Evolutionary conservation across 2,113 vertebrate genomes (phyloP).

Genomic region (Bufo gargarizans): DNA sequence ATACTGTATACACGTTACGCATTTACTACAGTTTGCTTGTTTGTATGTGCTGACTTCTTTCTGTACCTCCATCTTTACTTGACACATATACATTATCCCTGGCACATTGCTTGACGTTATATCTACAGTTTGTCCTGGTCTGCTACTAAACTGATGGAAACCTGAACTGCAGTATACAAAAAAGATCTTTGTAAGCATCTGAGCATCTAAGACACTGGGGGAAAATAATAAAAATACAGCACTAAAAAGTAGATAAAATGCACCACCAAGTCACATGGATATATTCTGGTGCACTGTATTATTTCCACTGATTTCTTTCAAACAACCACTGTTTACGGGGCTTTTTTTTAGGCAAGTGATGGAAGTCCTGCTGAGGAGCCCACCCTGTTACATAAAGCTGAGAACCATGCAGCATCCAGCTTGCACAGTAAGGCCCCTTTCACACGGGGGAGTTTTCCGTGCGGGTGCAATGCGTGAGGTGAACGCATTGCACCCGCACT

Average conservation of each 20-base stretch:
- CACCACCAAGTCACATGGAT: not conserved
- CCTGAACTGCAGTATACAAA: not conserved
- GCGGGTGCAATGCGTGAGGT: no score
- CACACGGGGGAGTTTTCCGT: no score
- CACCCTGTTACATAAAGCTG: not conserved
- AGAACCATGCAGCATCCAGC: not conserved
- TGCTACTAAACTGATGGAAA: not conserved
- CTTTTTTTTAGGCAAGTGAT: not conserved
- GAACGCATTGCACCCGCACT: no score
- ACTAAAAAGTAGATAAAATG: not conserved
- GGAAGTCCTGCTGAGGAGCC: no score
- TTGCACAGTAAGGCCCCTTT: no score
- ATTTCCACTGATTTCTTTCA: not conserved
- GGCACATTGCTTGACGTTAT: not conserved
- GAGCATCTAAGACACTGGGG: not conserved
- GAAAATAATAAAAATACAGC: not conserved
- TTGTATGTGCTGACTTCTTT: no score
- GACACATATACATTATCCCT: not conserved
- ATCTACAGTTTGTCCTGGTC: not conserved
- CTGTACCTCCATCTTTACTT: not conserved
- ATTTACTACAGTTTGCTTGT: no score
- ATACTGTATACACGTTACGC: no score
- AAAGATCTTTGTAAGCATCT: not conserved
- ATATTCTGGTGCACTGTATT: not conserved
- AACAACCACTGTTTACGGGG: not conserved